These are phyloP conservation scores for Bombus confusus DNA, from an alignment of 1,140 invertebrate genomes.

Conservation along the genomic window DNA sequence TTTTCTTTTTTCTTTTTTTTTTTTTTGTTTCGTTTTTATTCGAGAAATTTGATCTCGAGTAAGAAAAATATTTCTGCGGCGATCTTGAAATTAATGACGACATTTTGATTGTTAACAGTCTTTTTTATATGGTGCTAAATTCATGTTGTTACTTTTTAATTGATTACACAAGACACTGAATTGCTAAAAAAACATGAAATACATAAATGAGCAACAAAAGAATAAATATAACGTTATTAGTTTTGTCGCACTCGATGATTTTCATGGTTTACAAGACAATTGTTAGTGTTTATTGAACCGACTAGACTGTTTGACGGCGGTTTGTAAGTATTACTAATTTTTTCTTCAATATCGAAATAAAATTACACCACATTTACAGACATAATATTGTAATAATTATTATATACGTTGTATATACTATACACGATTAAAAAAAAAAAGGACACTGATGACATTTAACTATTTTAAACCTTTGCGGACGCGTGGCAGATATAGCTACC, in stretches of 20 bases:
- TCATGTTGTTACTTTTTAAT: not conserved
- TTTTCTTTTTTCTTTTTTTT: not conserved
- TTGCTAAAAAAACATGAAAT: too few species aligned
- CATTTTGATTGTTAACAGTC: not conserved
- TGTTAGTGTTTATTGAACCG: constrained; percentile 60
- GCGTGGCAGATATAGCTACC: too few species aligned
- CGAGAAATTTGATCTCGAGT: constrained; percentile 27
- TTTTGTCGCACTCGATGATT: constrained; percentile 42
- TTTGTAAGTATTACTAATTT: constrained; percentile 38
- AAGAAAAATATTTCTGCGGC: not conserved
- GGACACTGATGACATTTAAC: constrained; percentile 72
- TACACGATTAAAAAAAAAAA: constrained; percentile 62
- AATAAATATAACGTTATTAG: not conserved
- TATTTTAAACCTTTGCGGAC: too few species aligned
- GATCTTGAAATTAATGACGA: not conserved
- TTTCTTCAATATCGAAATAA: constrained; percentile 17
- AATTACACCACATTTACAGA: constrained; percentile 50
- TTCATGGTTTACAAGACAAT: constrained; percentile 58
- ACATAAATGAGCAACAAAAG: not conserved
- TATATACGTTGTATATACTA: constrained; percentile 69
- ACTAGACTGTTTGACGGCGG: not conserved
- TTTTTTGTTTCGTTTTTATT: not conserved
- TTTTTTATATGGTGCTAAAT: not conserved
- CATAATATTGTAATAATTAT: constrained; percentile 57
- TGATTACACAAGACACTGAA: not conserved